phyloP scores from a whole-genome alignment of 2,888 invertebrate species.

The Trissolcus brochymenae region DNA sequence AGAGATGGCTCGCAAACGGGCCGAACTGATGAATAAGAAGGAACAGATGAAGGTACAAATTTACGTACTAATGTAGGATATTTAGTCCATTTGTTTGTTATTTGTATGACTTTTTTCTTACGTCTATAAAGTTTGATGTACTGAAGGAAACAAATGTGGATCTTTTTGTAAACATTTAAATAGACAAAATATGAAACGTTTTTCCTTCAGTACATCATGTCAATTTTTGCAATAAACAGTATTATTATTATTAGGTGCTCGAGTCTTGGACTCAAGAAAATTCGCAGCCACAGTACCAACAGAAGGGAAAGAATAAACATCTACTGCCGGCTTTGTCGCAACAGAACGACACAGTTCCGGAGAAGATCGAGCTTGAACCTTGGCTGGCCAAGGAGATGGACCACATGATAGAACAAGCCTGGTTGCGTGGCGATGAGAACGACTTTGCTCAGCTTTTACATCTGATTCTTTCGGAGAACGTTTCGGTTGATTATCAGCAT shows the following conservation, averaged over 20 bases:
- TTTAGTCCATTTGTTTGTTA: no score
- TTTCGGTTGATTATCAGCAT: slow-evolving; percentile 85
- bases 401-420: slow-evolving; percentile 81
- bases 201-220: no score
- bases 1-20: slow-evolving; percentile 76
- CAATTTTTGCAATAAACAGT: no score
- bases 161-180: no score
- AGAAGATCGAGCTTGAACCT: slow-evolving; percentile 77
- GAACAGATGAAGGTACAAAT: slow-evolving; percentile 66
- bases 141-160: no score
- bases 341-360: slow-evolving; percentile 71
- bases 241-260: slow-evolving; percentile 61
- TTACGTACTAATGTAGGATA: no score
- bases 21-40: slow-evolving; percentile 71
- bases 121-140: no score
- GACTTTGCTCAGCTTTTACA: slow-evolving; percentile 86
- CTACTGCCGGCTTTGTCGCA: slow-evolving; percentile 67
- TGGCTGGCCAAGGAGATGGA: slow-evolving; percentile 82
- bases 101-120: no score
- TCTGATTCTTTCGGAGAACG: slow-evolving; percentile 87
- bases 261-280: slow-evolving; percentile 75
- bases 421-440: slow-evolving; percentile 80
- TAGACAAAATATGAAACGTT: no score
- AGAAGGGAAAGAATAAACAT: slow-evolving; percentile 60
- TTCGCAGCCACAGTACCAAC: slow-evolving; percentile 57